Percentiles rank a stretch among this genome's conserved stretches.
Conservation (phyloP, 1,140 invertebrate species). For the Leptopilina boulardi region DNA sequence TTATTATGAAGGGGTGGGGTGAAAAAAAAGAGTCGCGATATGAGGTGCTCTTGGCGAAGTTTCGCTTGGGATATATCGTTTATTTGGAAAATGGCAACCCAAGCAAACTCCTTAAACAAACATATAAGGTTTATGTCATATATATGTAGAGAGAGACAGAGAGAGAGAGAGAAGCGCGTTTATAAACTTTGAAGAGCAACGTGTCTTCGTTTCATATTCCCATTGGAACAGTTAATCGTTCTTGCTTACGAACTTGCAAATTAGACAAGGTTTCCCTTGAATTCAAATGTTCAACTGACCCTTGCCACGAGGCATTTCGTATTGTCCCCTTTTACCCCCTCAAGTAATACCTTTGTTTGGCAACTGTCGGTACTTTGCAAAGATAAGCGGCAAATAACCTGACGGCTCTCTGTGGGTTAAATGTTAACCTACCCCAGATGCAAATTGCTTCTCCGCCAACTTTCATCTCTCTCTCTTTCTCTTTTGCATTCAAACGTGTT, state of each 20-base stretch:
- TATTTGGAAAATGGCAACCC: constrained; percentile 45
- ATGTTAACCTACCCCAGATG: not conserved
- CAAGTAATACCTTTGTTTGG: not conserved
- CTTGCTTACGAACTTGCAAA: constrained; percentile 58
- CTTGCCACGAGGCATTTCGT: not conserved
- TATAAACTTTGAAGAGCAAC: constrained; percentile 57
- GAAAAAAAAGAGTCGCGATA: too few species aligned
- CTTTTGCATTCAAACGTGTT: not conserved
- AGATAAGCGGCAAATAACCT: constrained; percentile 14
- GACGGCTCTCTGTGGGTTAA: constrained; percentile 15
- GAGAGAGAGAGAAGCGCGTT: too few species aligned
- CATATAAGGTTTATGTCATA: constrained; percentile 60
- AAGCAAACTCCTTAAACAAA: constrained; percentile 62
- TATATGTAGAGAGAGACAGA: too few species aligned
- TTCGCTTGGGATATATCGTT: constrained; percentile 5
- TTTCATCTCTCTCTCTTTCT: too few species aligned
- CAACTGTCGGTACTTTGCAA: not conserved
- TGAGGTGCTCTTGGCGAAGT: not conserved
- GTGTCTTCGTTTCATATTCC: constrained; percentile 46
- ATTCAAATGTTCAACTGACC: constrained; percentile 17
- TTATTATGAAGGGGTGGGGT: not conserved
- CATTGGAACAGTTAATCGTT: constrained; percentile 54
- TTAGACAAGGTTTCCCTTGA: constrained; percentile 45
- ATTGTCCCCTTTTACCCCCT: not conserved
- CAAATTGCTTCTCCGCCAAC: constrained; percentile 11